These are phyloP conservation scores for Corbicula japonica DNA, from an alignment of 2,888 invertebrate species.

Conservation along the genomic window DNA sequence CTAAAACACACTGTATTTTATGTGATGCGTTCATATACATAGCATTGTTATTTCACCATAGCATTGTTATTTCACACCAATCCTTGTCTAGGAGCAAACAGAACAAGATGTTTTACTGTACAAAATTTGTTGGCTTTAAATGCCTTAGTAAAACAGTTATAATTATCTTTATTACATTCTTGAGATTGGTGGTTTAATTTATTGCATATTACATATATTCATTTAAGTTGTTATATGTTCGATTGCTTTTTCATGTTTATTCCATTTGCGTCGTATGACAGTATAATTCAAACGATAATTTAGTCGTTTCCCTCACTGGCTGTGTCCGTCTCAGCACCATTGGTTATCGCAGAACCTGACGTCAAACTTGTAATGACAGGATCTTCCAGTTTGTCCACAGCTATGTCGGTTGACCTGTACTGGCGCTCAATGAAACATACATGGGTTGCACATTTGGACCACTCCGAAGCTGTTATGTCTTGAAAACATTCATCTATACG, in stretches of 20 bases:
- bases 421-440: not conserved
- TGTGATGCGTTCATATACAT: no score
- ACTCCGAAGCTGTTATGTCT: not conserved
- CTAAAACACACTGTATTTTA: no score
- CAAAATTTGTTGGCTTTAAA: no score
- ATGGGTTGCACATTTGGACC: not conserved
- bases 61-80: no score
- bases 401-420: not conserved
- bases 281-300: not conserved
- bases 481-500: not conserved
- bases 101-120: no score
- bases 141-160: no score
- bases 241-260: not conserved
- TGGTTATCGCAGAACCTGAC: not conserved
- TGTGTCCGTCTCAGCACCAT: slow-evolving; percentile 1
- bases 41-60: no score
- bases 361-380: not conserved
- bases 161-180: no score
- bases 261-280: not conserved
- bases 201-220: no score
- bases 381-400: not conserved
- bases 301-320: not conserved
- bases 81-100: no score
- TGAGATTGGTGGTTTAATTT: no score
- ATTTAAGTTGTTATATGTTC: not conserved